phyloP scores from a whole-genome alignment of 1,140 invertebrate species.

The Brachionus rubens region DNA sequence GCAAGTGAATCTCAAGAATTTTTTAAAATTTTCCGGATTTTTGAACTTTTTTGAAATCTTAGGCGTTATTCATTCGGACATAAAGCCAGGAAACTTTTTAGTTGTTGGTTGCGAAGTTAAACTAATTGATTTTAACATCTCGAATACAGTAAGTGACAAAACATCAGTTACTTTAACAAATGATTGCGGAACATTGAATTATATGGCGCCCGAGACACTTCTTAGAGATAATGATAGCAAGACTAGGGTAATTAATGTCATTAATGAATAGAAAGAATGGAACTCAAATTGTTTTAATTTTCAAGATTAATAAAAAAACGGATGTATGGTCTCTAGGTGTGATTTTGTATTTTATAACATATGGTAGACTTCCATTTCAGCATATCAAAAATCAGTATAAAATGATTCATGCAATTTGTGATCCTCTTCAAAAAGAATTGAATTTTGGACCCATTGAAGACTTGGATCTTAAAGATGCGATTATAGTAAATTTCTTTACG shows the following conservation, averaged over 20 bases:
- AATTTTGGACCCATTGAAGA: constrained; percentile 67
- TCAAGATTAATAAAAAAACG: constrained; percentile 83
- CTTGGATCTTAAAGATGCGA: constrained; percentile 54
- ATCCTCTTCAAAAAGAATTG: constrained; percentile 70
- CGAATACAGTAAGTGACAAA: constrained; percentile 80
- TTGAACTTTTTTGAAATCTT: constrained; percentile 50
- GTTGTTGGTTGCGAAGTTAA: constrained; percentile 80
- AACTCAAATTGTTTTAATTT: neutral
- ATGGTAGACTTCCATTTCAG: constrained; percentile 83
- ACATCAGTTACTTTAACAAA: constrained; percentile 81
- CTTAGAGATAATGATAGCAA: constrained; percentile 58
- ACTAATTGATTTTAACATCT: constrained; percentile 96
- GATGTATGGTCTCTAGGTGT: constrained; percentile 97
- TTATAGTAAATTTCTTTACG: constrained; percentile 52
- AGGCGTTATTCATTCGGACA: constrained; percentile 89
- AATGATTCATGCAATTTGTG: constrained; percentile 78
- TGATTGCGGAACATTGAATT: constrained; percentile 81
- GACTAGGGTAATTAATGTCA: constrained; percentile 48
- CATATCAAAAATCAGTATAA: constrained; percentile 71
- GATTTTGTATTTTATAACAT: constrained; percentile 88
- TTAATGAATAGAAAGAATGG: neutral
- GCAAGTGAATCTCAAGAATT: constrained; percentile 59
- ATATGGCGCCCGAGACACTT: constrained; percentile 91
- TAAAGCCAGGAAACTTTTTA: constrained; percentile 95
- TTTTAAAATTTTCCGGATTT: neutral